These are phyloP conservation scores for Accipiter cooperii DNA, from an alignment of 2,113 vertebrate species.

Conservation along the genomic window DNA sequence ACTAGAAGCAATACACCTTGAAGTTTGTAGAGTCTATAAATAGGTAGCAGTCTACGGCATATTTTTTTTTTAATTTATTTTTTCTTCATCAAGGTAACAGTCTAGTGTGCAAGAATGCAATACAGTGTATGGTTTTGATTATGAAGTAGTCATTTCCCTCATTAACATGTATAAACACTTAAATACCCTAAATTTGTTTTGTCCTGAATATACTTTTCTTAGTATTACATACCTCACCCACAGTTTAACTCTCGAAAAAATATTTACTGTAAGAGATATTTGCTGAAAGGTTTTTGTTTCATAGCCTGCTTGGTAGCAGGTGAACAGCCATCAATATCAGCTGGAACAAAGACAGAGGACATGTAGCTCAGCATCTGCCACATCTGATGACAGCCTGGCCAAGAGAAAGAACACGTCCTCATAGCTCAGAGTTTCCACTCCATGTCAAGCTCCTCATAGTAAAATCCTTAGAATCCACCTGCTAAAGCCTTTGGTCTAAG, in stretches of 20 bases:
- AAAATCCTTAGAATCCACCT: slow-evolving; percentile 38
- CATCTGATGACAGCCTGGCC: neutral
- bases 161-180: neutral
- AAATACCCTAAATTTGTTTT: neutral
- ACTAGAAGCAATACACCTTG: neutral
- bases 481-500: slow-evolving; percentile 30
- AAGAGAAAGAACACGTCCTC: neutral
- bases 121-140: neutral
- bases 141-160: neutral
- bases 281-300: neutral
- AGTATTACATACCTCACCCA: neutral
- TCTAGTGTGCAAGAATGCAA: neutral
- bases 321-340: neutral
- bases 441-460: slow-evolving; percentile 17
- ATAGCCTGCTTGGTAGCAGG: neutral
- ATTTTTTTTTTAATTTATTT: neutral
- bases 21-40: neutral
- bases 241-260: neutral
- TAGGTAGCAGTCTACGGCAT: neutral
- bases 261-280: neutral
- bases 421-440: neutral
- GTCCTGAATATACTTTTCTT: neutral
- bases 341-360: neutral
- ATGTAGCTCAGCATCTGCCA: neutral
- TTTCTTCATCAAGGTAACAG: neutral